Evolutionary conservation across 2,888 invertebrate species (phyloP).

Genomic region (Asteroscopus sphinx): DNA sequence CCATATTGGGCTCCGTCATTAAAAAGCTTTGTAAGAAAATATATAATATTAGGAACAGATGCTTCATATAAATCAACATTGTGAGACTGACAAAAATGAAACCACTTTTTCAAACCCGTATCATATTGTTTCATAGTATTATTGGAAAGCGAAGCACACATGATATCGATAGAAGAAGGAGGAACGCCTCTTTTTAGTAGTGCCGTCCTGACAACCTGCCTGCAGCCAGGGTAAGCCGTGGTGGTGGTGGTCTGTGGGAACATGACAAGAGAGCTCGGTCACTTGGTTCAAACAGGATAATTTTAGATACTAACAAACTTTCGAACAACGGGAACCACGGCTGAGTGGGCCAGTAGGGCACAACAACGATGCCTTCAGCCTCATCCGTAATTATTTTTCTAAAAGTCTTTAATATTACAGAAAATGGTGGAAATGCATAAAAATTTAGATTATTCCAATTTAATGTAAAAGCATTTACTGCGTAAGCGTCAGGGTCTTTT

Average conservation of each 20-base stretch:
- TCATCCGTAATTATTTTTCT: no score
- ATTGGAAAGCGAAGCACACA: conserved; percentile 1
- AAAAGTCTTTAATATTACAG: no score
- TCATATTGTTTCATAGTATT: conserved; percentile 17
- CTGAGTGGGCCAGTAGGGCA: no score
- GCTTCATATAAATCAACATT: conserved; percentile 1
- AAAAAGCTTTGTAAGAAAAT: conserved; percentile 1
- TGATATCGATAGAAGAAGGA: conserved; percentile 8
- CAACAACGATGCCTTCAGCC: no score
- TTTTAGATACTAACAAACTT: no score
- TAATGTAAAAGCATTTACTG: no score
- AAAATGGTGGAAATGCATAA: no score
- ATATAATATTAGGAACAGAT: conserved; percentile 2
- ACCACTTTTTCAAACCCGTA: conserved; percentile 9
- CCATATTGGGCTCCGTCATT: neutral
- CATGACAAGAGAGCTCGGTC: no score
- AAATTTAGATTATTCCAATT: no score
- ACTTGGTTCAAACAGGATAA: neutral
- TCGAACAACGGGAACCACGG: no score
- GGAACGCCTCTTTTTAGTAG: conserved; percentile 8
- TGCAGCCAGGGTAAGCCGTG: no score
- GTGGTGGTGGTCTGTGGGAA: no score
- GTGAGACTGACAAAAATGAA: conserved; percentile 1
- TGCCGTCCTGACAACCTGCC: neutral
- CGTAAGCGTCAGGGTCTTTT: neutral